Evolutionary conservation across 2,113 vertebrate genomes (phyloP).

Genomic region (Sorex fumeus): DNA sequence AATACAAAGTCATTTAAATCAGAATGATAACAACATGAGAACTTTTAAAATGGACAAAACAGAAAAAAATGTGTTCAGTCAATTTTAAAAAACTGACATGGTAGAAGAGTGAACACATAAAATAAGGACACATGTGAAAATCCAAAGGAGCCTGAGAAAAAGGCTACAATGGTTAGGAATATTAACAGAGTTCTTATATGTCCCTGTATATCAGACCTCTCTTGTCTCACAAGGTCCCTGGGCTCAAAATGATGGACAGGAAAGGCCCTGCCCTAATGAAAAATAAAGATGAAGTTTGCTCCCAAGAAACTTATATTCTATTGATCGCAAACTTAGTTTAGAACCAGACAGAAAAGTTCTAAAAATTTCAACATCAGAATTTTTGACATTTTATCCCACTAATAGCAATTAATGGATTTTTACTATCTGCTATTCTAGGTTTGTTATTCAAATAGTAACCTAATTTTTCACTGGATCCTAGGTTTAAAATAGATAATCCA

Average conservation of each 20-base stretch:
- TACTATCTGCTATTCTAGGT: background rate
- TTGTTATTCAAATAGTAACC: background rate
- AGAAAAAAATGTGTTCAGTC: background rate
- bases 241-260: conserved; percentile 22
- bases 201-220: background rate
- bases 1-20: background rate
- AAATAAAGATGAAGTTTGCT: background rate
- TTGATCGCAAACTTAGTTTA: background rate
- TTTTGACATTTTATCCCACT: background rate
- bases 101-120: background rate
- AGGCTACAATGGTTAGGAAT: background rate
- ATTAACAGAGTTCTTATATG: conserved; percentile 25
- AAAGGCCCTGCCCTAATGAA: background rate
- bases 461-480: background rate
- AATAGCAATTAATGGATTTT: background rate
- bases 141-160: background rate
- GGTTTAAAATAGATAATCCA: conserved; percentile 26
- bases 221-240: background rate
- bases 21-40: conserved; percentile 2
- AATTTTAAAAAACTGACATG: background rate
- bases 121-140: background rate
- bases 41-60: background rate
- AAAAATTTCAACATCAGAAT: conserved; percentile 23
- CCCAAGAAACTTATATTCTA: background rate
- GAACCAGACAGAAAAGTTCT: conserved; percentile 25